These are phyloP conservation scores for Crocallis elinguaria DNA, from an alignment of 2,888 invertebrate species.

Conservation along the genomic window DNA sequence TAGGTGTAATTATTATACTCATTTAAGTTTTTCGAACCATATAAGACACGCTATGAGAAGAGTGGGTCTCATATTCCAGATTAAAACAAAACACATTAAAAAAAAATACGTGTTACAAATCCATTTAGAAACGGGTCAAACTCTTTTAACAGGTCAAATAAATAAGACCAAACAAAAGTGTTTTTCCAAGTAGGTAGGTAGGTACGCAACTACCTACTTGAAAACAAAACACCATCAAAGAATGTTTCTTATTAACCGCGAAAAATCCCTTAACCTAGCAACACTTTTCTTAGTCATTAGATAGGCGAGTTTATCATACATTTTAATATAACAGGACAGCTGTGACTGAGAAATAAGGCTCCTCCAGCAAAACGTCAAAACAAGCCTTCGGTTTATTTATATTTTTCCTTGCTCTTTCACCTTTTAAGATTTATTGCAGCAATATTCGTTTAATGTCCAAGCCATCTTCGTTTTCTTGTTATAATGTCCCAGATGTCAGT, in stretches of 20 bases:
- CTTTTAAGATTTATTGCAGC: slow-evolving; percentile 64
- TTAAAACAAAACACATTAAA: too few species aligned
- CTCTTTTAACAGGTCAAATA: too few species aligned
- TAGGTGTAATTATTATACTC: too few species aligned
- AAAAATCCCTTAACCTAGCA: background rate
- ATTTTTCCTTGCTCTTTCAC: slow-evolving; percentile 57
- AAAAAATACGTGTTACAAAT: too few species aligned
- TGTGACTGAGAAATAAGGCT: slow-evolving; percentile 52
- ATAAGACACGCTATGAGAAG: too few species aligned
- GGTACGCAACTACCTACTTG: too few species aligned
- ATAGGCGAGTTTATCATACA: slow-evolving; percentile 62
- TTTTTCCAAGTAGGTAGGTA: too few species aligned
- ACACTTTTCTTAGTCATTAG: slow-evolving; percentile 16
- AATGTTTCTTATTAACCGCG: background rate
- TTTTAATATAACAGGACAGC: slow-evolving; percentile 73
- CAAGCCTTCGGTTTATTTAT: slow-evolving; percentile 64
- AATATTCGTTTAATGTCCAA: slow-evolving; percentile 62
- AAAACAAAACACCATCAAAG: too few species aligned
- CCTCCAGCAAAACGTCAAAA: slow-evolving; percentile 61
- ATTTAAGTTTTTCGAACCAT: too few species aligned
- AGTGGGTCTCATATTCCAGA: too few species aligned
- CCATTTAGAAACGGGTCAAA: too few species aligned
- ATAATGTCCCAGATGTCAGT: slow-evolving; percentile 37
- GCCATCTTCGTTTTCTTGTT: slow-evolving; percentile 47
- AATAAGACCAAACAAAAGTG: too few species aligned